A percentile compares a stretch with the other conserved stretches of the same genome.
Conservation (phyloP, 2,797 vertebrate genomes). For the Rhinophrynus dorsalis region DNA sequence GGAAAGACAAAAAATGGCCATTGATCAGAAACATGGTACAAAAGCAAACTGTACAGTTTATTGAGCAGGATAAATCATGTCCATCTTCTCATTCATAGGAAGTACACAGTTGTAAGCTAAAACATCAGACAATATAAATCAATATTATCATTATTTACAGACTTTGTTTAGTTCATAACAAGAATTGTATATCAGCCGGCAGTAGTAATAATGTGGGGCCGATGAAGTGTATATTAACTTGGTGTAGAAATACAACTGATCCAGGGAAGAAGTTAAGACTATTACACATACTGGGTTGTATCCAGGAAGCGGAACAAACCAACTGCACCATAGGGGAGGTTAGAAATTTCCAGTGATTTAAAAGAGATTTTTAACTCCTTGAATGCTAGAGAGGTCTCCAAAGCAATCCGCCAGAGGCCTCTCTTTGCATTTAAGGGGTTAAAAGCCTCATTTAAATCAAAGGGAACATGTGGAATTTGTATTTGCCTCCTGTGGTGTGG, state of each 20-base stretch:
- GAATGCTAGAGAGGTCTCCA: too few species aligned
- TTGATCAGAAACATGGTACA: conserved; percentile 30
- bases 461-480: too few species aligned
- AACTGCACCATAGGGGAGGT: too few species aligned
- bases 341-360: too few species aligned
- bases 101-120: conserved; percentile 52
- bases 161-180: conserved; percentile 7
- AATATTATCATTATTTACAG: conserved; percentile 34
- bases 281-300: too few species aligned
- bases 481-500: too few species aligned
- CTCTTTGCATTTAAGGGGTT: too few species aligned
- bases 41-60: conserved; percentile 48
- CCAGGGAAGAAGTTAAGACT: too few species aligned
- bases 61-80: conserved; percentile 43
- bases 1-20: conserved; percentile 10
- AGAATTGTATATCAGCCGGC: conserved; percentile 1
- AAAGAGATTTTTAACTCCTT: too few species aligned
- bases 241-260: conserved; percentile 1
- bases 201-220: conserved; percentile 5
- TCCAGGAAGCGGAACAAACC: too few species aligned
- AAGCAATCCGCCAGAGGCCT: too few species aligned
- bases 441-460: too few species aligned
- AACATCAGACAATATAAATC: conserved; percentile 64
- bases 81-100: conserved; percentile 50
- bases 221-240: conserved; percentile 9